A percentile compares a stretch with the other conserved stretches of the same genome.
Conservation (phyloP, 2,888 invertebrate genomes). For the Lapara coniferarum region DNA sequence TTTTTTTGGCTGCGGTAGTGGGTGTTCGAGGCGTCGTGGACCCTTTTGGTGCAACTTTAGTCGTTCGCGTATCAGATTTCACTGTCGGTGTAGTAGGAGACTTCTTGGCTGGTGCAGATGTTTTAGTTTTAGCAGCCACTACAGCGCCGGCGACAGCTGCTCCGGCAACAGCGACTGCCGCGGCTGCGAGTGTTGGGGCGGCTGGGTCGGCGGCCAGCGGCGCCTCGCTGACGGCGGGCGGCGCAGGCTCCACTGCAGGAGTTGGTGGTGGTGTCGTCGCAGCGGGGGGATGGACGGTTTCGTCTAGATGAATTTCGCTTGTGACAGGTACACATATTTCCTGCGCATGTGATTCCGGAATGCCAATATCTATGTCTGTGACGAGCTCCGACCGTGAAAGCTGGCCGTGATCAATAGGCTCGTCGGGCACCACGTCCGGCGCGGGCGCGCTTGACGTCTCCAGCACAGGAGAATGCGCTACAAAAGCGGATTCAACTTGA, state of each 20-base stretch:
- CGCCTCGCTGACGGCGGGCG: conserved; percentile 41
- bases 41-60: conserved; percentile 49
- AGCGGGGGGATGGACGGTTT: conserved; percentile 54
- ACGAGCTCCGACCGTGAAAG: conserved; percentile 60
- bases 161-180: conserved; percentile 47
- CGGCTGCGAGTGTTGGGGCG: conserved; percentile 55
- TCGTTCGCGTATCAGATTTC: conserved; percentile 48
- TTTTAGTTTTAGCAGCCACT: conserved; percentile 43
- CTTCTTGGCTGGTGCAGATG: conserved; percentile 49
- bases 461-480: conserved; percentile 3
- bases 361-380: conserved; percentile 72
- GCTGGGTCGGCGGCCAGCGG: conserved; percentile 47
- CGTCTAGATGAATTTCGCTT: conserved; percentile 65
- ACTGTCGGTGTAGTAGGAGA: conserved; percentile 52
- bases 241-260: conserved; percentile 48
- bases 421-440: conserved; percentile 69
- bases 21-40: conserved; percentile 48
- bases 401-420: conserved; percentile 51
- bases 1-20: conserved; percentile 42
- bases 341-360: conserved; percentile 71
- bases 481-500: not conserved
- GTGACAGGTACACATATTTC: conserved; percentile 79
- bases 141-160: conserved; percentile 47
- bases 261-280: conserved; percentile 49
- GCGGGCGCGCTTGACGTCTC: conserved; percentile 48